Evolutionary conservation across 2,888 invertebrate species (phyloP).

Genomic region (Epiblema foenella): DNA sequence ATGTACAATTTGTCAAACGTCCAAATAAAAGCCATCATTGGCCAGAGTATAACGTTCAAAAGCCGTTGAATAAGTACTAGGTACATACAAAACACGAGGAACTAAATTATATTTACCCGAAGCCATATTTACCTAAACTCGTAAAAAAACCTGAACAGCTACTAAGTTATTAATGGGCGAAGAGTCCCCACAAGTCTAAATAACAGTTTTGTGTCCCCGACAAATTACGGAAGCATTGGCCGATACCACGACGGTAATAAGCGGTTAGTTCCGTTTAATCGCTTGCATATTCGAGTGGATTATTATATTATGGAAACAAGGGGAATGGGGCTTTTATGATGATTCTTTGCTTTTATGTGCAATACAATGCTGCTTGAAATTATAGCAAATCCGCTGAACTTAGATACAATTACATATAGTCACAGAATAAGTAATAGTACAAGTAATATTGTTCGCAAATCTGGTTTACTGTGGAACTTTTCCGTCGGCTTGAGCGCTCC

Average conservation of each 20-base stretch:
- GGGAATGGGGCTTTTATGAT: constrained; percentile 37
- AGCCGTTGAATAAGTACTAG: constrained; percentile 4
- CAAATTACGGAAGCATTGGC: constrained; percentile 69
- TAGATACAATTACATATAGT: no score
- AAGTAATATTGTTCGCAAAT: no score
- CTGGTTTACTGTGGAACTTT: no score
- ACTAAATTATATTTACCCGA: constrained; percentile 15
- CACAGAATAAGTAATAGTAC: no score
- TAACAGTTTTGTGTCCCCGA: constrained; percentile 72
- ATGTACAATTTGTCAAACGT: no score
- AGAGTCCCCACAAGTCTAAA: constrained; percentile 59
- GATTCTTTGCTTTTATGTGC: constrained; percentile 15
- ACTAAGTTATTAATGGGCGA: constrained; percentile 52
- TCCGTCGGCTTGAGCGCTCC: no score
- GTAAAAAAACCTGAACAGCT: constrained; percentile 36
- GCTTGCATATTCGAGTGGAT: constrained; percentile 73
- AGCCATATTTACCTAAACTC: constrained; percentile 36
- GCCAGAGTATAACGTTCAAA: background rate
- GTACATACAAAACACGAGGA: background rate
- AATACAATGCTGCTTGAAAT: constrained; percentile 56
- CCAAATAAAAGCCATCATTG: background rate
- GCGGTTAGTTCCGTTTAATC: constrained; percentile 73
- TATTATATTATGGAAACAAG: constrained; percentile 65
- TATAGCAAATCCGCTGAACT: background rate
- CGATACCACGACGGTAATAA: constrained; percentile 54